Evolutionary conservation across 1,140 invertebrate genomes (phyloP), one percentile per base, ranked within the genome.

Genomic region (Amyelois transitella): DNA sequence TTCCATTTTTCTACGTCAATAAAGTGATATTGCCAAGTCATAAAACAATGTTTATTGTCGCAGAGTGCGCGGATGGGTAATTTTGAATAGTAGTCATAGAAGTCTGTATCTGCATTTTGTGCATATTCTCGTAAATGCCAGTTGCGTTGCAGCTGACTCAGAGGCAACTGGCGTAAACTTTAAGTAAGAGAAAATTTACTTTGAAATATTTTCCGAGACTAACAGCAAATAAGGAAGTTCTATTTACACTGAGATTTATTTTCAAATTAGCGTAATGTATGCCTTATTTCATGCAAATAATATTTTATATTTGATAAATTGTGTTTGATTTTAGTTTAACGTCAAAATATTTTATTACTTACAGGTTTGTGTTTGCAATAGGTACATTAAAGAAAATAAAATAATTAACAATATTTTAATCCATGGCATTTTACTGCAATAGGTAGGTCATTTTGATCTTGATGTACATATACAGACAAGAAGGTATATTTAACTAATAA

Each of bases 121-220:
- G 55, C 59, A 63, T 63, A 64, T 59, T 63, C 58, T 64, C 53
- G 43, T 64, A 64, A 53, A 66, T 64, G 58, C 56, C 59, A 52
- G 58, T 68, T 64, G 60, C 58, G 54, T 64, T 58, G 66, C 64
- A 71, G 68, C 69, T 76, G 72, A 79, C 71, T 76, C 69, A 60
- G 54, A 71, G 54, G 70, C 71, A 81, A 82, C 76, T 79, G 77
- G 68, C 68, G 69, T 75, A 76, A 77, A 79, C 66, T 77, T 72
- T 65, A 67, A 72, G 69, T 61, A 62, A 69, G 62, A 70, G 72
- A 63, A 75, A 81, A 75, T 72, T 79, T 77, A 62, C 70, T 72
- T 70, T 58, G 60, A 72, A 81, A 77, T 76, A 75, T 81, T 77
- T 66, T 70, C 62, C 54, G 66, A 69, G 65, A 69, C 58, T 61